These are phyloP conservation scores for Gibbula magus DNA, from an alignment of 2,888 invertebrate species.

Conservation along the genomic window DNA sequence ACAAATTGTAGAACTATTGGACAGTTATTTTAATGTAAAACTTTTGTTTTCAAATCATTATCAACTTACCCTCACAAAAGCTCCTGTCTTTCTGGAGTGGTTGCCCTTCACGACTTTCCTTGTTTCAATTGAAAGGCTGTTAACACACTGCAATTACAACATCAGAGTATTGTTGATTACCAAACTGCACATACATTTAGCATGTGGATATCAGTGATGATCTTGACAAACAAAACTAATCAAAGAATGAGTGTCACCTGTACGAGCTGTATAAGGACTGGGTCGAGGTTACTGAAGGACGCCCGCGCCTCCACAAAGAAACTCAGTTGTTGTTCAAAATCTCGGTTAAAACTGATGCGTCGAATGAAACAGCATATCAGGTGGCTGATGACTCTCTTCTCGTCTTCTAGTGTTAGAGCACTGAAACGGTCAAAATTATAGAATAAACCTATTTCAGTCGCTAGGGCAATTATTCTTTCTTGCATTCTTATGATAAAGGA, in stretches of 20 bases:
- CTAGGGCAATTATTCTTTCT: too few species aligned
- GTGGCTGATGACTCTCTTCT: slow-evolving; percentile 88
- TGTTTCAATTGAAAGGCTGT: slow-evolving; percentile 82
- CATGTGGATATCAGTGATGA: too few species aligned
- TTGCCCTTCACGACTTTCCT: slow-evolving; percentile 82
- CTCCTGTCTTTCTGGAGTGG: slow-evolving; percentile 87
- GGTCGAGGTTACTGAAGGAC: slow-evolving; percentile 91
- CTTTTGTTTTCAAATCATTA: background rate
- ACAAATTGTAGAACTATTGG: too few species aligned
- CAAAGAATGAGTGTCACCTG: slow-evolving; percentile 77
- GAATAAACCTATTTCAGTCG: too few species aligned
- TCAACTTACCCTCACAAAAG: slow-evolving; percentile 83
- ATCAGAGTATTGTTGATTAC: background rate
- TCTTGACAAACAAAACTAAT: too few species aligned
- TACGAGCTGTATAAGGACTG: slow-evolving; percentile 88
- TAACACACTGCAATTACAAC: slow-evolving; percentile 82
- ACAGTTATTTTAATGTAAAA: background rate
- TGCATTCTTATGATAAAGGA: too few species aligned
- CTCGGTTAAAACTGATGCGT: slow-evolving; percentile 86
- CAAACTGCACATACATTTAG: too few species aligned
- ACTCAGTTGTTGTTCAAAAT: slow-evolving; percentile 92
- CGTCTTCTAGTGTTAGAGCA: slow-evolving; percentile 93
- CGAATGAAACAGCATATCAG: slow-evolving; percentile 88
- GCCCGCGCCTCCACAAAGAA: slow-evolving; percentile 95
- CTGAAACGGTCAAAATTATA: slow-evolving; percentile 76